These are phyloP conservation scores for Drosophila lacertosa DNA, from an alignment of 1,140 invertebrate species.

Conservation along the genomic window DNA sequence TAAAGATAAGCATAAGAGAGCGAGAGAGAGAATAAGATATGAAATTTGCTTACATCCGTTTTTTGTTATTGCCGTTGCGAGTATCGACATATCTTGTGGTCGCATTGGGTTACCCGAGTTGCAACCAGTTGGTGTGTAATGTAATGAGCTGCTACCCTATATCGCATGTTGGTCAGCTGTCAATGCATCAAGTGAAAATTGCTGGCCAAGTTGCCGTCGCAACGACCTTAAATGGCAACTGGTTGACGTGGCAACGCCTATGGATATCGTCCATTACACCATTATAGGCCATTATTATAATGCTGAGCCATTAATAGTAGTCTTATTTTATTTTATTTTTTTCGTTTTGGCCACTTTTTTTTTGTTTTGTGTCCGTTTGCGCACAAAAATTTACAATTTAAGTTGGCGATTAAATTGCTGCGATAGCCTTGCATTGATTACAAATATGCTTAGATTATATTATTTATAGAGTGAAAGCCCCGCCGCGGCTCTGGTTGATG, in stretches of 20 bases:
- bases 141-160: conserved; percentile 28
- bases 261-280: conserved; percentile 58
- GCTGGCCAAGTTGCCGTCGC: conserved; percentile 56
- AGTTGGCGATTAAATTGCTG: conserved; percentile 72
- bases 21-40: conserved; percentile 3
- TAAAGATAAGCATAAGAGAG: neutral
- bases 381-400: conserved; percentile 76
- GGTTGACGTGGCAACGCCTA: conserved; percentile 61
- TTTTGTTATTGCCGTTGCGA: conserved; percentile 17
- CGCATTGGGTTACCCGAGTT: conserved; percentile 30
- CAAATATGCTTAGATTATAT: conserved; percentile 59
- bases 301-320: conserved; percentile 59
- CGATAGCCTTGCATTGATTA: conserved; percentile 68
- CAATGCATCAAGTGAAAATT: conserved; percentile 77
- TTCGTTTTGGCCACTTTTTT: conserved; percentile 13
- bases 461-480: conserved; percentile 72
- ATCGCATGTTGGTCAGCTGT: conserved; percentile 63
- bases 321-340: neutral
- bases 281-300: conserved; percentile 76
- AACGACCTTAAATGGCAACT: conserved; percentile 69
- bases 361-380: conserved; percentile 42
- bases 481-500: conserved; percentile 32
- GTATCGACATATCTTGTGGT: conserved; percentile 54
- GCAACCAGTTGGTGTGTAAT: conserved; percentile 27
- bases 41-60: conserved; percentile 60